phyloP scores from a whole-genome alignment of 2,797 vertebrate species.

The Mus spretus region DNA sequence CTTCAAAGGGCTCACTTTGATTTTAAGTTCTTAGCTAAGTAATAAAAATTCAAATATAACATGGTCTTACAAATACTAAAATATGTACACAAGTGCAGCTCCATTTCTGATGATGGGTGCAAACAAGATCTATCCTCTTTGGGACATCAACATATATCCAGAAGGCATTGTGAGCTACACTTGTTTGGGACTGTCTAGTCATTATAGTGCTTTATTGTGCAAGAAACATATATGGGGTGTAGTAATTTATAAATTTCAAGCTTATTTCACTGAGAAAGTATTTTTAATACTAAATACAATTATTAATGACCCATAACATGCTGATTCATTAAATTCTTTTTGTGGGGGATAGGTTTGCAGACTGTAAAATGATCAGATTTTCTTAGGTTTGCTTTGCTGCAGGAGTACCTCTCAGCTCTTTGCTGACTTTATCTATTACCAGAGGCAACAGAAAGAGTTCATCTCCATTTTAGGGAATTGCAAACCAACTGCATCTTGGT shows the following conservation, averaged over 20 bases:
- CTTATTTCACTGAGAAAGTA: constrained; percentile 31
- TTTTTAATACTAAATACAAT: constrained; percentile 50
- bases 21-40: constrained; percentile 14
- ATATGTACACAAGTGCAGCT: not conserved
- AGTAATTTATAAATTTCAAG: constrained; percentile 24
- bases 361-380: not conserved
- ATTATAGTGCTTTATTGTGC: constrained; percentile 28
- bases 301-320: constrained; percentile 23
- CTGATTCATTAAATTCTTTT: constrained; percentile 23
- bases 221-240: not conserved
- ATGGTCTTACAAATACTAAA: constrained; percentile 39
- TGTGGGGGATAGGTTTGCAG: not conserved
- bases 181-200: not conserved
- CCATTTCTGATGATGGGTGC: not conserved
- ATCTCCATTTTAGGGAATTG: constrained; percentile 49
- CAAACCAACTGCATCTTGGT: constrained; percentile 24
- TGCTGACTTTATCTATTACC: not conserved
- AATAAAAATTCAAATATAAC: constrained; percentile 32
- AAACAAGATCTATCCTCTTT: not conserved
- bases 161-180: not conserved
- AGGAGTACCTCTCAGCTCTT: not conserved
- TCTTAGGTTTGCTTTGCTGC: not conserved
- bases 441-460: not conserved
- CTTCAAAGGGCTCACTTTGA: constrained; percentile 1
- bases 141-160: not conserved